Base-by-base conservation (phyloP, 2,113 vertebrate genomes). In the Astur gentilis region DNA sequence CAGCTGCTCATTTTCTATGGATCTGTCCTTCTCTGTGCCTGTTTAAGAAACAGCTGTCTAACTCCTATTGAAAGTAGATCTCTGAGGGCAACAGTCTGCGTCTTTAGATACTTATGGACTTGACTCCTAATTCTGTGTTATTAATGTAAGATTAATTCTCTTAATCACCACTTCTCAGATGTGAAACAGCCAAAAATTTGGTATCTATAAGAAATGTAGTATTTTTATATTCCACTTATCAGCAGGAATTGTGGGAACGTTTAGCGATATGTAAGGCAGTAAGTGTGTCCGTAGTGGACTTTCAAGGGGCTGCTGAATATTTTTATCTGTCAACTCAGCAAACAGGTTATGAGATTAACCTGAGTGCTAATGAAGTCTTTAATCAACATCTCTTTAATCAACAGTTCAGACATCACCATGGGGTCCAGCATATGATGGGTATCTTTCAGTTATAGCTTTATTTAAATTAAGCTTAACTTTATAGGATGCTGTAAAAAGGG, bases 401-500 rank as follows among this genome's bases (percentile, higher is more conserved):
- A 60, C 65, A 72, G 60, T 71, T 89, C 77, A 92, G 77, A 34
- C 10, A 1, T 75, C 55, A 26, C 65, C 1, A 2, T 67, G 57
- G 21, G 34, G 61, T 71, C 50, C 79, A 83, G 89, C 87, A 60
- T 58, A 62, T 85, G 80, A 75, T 15, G 9, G 25, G 12, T 52
- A 36, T 17, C 54, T 89, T 83, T 86, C 58, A 75, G 61, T 82
- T 76, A 87, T 3, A 58, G 29, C 69, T 89, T 86, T 54, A 47
- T 93, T 79, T 62, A 78, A 86, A 67, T 66, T 64, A 92, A 38
- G 12, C 76, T 90, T 94, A 87, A 89, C 94, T 96, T 96, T 95
- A 95, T 64, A 93, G 66, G 3, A 0, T 49, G 75, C 73, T 79
- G 94, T 96, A 88, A 91, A 97, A 97, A 87, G 40, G 58, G 50